These are phyloP conservation scores for Brachionus plicatilis DNA, from an alignment of 1,140 invertebrate species.

Conservation along the genomic window DNA sequence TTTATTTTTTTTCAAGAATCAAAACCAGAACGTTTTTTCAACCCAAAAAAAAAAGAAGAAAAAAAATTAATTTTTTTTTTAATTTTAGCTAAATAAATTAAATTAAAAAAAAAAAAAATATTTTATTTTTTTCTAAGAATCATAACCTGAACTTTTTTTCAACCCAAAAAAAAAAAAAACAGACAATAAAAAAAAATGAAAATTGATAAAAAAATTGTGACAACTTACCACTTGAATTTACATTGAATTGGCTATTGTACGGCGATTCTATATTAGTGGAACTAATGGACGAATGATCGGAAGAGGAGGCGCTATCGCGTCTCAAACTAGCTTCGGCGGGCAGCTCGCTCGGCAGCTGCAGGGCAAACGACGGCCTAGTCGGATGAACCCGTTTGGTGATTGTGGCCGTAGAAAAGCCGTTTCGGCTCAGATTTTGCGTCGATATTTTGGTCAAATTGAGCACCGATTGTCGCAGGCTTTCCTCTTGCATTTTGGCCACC, in stretches of 20 bases:
- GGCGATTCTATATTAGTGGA: conserved; percentile 30
- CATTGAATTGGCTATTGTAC: conserved; percentile 19
- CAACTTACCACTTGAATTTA: conserved; percentile 2
- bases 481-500: conserved; percentile 37
- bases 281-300: conserved; percentile 38
- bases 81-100: too few relatives aligned
- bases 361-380: conserved; percentile 6
- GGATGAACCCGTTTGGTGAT: conserved; percentile 21
- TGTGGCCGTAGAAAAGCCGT: not conserved
- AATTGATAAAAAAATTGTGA: too few relatives aligned
- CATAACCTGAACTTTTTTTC: too few relatives aligned
- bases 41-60: too few relatives aligned
- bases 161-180: too few relatives aligned
- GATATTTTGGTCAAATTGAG: conserved; percentile 27
- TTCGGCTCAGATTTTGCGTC: not conserved
- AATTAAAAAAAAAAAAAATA: too few relatives aligned
- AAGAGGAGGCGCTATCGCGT: conserved; percentile 15
- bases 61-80: too few relatives aligned
- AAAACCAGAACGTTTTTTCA: too few relatives aligned
- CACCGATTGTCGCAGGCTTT: conserved; percentile 14
- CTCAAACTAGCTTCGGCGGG: not conserved
- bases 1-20: too few relatives aligned
- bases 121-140: too few relatives aligned
- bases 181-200: too few relatives aligned
- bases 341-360: not conserved